These are phyloP conservation scores for Perizoma affinitatum DNA, from an alignment of 2,888 invertebrate genomes.

Conservation along the genomic window DNA sequence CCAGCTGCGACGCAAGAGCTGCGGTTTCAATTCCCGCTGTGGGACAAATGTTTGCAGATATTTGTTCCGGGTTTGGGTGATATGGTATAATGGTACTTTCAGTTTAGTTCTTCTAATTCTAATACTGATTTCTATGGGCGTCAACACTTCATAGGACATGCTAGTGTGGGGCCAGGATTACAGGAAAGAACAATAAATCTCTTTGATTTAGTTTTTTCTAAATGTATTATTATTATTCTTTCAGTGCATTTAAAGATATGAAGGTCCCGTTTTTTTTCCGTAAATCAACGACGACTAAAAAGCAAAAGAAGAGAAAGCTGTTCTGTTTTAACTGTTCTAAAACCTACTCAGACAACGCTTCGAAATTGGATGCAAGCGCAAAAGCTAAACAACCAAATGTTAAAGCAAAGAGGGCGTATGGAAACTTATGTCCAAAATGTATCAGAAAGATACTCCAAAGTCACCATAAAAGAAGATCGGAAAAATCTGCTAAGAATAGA, in stretches of 20 bases:
- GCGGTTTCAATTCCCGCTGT: no score
- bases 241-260: conserved; percentile 55
- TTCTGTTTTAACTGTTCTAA: conserved; percentile 45
- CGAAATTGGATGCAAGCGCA: conserved; percentile 5
- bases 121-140: no score
- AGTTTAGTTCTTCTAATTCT: no score
- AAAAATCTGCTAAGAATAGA: not conserved
- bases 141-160: no score
- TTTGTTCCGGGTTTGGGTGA: no score
- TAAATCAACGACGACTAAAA: conserved; percentile 48
- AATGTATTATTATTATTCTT: conserved; percentile 30
- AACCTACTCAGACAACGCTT: conserved; percentile 24
- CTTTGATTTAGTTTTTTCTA: not conserved
- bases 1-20: no score
- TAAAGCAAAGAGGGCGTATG: conserved; percentile 22
- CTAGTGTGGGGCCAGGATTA: not conserved
- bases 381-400: conserved; percentile 4
- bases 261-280: conserved; percentile 73
- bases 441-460: conserved; percentile 20
- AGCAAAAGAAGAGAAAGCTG: conserved; percentile 54
- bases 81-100: no score
- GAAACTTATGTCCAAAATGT: conserved; percentile 34
- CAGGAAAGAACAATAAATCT: not conserved
- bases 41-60: no score
- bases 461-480: conserved; percentile 12